Conservation (phyloP, 1,140 invertebrate genomes). For the Cydia amplana region DNA sequence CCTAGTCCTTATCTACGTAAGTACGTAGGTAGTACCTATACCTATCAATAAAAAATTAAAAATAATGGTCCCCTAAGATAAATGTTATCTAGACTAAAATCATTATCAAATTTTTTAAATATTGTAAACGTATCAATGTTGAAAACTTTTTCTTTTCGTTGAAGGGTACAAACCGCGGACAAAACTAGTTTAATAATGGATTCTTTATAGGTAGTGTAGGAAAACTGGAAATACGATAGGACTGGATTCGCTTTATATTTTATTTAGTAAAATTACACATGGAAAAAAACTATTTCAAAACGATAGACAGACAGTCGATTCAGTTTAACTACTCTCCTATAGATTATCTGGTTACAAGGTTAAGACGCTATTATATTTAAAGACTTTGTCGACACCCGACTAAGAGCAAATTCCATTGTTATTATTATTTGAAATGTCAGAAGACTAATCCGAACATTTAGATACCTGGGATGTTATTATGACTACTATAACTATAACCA, state of each 20-base stretch:
- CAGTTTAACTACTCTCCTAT: neutral
- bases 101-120: too few relatives aligned
- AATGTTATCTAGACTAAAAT: too few relatives aligned
- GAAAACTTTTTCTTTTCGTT: too few relatives aligned
- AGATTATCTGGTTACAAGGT: constrained; percentile 22
- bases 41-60: too few relatives aligned
- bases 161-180: too few relatives aligned
- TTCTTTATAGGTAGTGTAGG: neutral
- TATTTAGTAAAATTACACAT: neutral
- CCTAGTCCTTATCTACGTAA: too few relatives aligned
- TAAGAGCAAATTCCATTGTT: constrained; percentile 7
- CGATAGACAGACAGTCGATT: constrained; percentile 17
- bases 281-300: constrained; percentile 4
- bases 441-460: neutral
- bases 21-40: too few relatives aligned
- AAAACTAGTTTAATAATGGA: too few relatives aligned
- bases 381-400: constrained; percentile 15
- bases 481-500: too few relatives aligned
- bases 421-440: constrained; percentile 3
- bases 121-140: too few relatives aligned
- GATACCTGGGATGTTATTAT: neutral
- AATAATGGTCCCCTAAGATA: too few relatives aligned
- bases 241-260: neutral
- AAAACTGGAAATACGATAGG: neutral
- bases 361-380: constrained; percentile 21